Conservation (phyloP, 2,797 vertebrate species). For the Helicolenus hilgendorfi region DNA sequence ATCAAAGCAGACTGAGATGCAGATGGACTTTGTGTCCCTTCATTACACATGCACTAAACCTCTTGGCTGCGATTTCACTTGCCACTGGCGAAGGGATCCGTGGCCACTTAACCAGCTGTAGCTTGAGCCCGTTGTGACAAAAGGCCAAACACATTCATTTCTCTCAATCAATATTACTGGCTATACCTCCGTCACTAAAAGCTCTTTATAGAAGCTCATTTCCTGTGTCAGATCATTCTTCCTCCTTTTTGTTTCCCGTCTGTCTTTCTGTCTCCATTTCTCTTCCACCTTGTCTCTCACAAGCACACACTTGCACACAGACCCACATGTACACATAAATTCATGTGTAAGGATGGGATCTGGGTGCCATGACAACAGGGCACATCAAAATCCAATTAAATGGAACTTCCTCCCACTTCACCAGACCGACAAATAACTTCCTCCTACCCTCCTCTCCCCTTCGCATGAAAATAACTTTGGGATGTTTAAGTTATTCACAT, state of each 20-base stretch:
- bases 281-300: constrained; percentile 12
- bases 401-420: constrained; percentile 88
- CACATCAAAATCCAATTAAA: constrained; percentile 91
- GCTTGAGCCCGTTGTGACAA: constrained; percentile 64
- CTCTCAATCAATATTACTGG: constrained; percentile 67
- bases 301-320: constrained; percentile 10
- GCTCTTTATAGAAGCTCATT: constrained; percentile 71
- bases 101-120: constrained; percentile 84
- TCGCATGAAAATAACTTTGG: constrained; percentile 79
- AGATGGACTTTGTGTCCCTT: constrained; percentile 84
- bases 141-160: constrained; percentile 74
- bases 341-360: constrained; percentile 81
- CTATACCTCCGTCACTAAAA: constrained; percentile 55
- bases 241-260: constrained; percentile 33
- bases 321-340: constrained; percentile 34
- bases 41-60: constrained; percentile 84
- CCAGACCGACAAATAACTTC: constrained; percentile 86
- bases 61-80: constrained; percentile 79
- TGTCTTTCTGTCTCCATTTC: constrained; percentile 26
- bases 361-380: constrained; percentile 90
- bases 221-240: constrained; percentile 63
- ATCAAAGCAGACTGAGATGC: constrained; percentile 81
- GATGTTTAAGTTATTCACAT: constrained; percentile 81
- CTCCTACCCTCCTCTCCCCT: constrained; percentile 57
- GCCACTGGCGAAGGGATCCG: constrained; percentile 70